Evolutionary conservation across 2,113 vertebrate genomes (phyloP).

Genomic region (Ellobius talpinus): DNA sequence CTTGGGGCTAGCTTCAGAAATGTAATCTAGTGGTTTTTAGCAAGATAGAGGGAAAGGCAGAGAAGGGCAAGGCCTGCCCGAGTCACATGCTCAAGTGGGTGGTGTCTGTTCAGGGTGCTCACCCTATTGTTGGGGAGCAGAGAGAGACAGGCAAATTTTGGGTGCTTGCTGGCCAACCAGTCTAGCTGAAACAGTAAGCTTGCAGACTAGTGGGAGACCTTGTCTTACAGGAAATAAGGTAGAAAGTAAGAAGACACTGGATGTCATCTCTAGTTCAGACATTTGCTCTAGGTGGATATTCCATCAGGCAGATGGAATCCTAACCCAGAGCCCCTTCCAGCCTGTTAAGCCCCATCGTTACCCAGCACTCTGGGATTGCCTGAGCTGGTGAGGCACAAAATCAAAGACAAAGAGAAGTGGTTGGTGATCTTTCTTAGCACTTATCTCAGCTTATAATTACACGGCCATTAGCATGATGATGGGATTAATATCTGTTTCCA

Average conservation of each 20-base stretch:
- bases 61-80: not conserved
- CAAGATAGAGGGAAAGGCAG: not conserved
- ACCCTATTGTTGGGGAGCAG: not conserved
- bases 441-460: not conserved
- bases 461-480: not conserved
- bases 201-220: not conserved
- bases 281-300: not conserved
- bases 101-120: not conserved
- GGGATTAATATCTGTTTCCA: constrained; percentile 46
- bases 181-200: not conserved
- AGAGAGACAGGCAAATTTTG: not conserved
- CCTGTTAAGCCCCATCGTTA: not conserved
- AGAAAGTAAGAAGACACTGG: no score
- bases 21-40: not conserved
- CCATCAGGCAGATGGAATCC: not conserved
- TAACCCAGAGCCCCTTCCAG: not conserved
- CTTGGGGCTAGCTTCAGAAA: not conserved
- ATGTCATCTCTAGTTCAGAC: not conserved
- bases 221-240: not conserved
- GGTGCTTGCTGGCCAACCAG: not conserved
- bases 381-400: not conserved
- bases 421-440: not conserved
- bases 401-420: no score
- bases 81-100: not conserved
- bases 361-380: not conserved